A percentile compares a stretch with the other conserved stretches of the same genome.
phyloP scores from a whole-genome alignment of 2,797 vertebrate species.

The Chaetophractus vellerosus region DNA sequence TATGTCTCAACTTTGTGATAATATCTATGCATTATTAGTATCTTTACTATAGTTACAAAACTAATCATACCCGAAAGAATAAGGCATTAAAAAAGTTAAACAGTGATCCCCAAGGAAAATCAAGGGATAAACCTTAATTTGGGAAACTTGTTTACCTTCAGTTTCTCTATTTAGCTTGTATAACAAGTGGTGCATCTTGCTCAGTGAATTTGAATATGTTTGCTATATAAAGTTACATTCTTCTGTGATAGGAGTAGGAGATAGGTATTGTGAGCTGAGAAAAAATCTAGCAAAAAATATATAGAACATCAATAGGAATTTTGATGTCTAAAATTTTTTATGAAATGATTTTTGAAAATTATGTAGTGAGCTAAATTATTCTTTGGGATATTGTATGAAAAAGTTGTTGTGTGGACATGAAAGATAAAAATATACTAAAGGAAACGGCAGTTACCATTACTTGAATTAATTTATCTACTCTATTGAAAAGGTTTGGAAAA shows the following conservation, averaged over 20 bases:
- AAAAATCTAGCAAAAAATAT: background rate
- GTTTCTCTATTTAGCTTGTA: background rate
- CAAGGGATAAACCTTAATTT: background rate
- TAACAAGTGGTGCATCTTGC: background rate
- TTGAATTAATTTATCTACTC: background rate
- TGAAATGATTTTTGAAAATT: conserved; percentile 41
- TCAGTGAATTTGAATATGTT: background rate
- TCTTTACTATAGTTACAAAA: background rate
- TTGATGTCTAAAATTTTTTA: background rate
- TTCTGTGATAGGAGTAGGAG: background rate
- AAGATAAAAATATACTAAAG: background rate
- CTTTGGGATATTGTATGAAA: background rate
- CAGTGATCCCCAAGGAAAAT: background rate
- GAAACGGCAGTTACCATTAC: background rate
- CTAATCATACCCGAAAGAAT: background rate
- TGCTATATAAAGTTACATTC: background rate
- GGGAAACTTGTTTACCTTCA: background rate
- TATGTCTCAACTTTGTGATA: background rate
- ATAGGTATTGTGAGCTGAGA: background rate
- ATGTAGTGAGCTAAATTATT: background rate
- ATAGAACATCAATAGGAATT: background rate
- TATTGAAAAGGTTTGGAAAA: background rate
- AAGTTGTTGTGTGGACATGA: background rate
- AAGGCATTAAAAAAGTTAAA: background rate
- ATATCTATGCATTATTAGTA: background rate